These are phyloP conservation scores for Gavialis gangeticus DNA, from an alignment of 2,113 vertebrate species.

Conservation along the genomic window DNA sequence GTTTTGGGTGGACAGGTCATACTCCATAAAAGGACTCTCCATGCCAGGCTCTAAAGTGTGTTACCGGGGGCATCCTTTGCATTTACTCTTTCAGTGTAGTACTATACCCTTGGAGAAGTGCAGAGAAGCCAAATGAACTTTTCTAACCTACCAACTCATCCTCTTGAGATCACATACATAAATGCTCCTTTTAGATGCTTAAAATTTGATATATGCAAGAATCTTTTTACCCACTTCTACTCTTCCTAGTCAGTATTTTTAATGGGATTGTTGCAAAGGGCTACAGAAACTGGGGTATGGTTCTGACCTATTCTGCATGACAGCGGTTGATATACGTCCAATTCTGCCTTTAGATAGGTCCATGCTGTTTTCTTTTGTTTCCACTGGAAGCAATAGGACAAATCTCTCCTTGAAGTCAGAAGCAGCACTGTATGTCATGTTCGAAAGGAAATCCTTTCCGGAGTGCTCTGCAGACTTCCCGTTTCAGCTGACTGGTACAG, in stretches of 20 bases:
- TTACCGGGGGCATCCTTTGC: too few relatives aligned
- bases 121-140: too few relatives aligned
- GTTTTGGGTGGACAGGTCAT: too few relatives aligned
- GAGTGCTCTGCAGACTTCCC: background rate
- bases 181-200: background rate
- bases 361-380: background rate
- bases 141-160: too few relatives aligned
- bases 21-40: too few relatives aligned
- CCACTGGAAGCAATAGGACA: background rate
- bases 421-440: background rate
- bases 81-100: too few relatives aligned
- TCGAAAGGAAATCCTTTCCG: accelerated
- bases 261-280: background rate
- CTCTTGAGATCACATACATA: too few relatives aligned
- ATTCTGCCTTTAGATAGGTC: background rate
- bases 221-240: slow-evolving; percentile 52
- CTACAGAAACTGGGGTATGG: background rate
- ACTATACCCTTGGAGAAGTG: too few relatives aligned
- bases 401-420: accelerated
- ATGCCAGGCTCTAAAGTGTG: too few relatives aligned
- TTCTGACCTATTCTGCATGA: background rate
- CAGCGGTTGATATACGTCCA: background rate
- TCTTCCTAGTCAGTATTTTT: slow-evolving; percentile 13
- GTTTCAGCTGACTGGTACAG: background rate
- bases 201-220: background rate